These are phyloP conservation scores for Centruroides vittatus DNA, from an alignment of 1,140 invertebrate species.

Conservation along the genomic window DNA sequence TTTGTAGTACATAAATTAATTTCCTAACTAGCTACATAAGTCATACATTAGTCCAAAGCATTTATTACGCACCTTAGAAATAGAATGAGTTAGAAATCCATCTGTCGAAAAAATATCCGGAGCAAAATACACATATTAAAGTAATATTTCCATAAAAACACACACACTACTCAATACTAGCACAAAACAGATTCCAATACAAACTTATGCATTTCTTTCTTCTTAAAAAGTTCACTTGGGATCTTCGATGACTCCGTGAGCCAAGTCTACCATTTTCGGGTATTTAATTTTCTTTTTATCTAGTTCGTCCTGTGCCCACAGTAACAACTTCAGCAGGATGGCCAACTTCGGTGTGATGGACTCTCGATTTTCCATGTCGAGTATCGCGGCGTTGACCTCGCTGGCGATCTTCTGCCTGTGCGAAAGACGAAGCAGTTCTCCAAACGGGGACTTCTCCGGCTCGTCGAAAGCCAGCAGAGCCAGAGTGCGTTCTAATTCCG, in stretches of 20 bases:
- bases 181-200: no score
- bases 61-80: no score
- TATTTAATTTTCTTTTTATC: constrained; percentile 88
- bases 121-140: no score
- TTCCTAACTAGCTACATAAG: no score
- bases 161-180: no score
- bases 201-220: not conserved
- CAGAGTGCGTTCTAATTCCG: constrained; percentile 57
- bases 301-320: constrained; percentile 90
- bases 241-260: constrained; percentile 38
- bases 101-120: no score
- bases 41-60: no score
- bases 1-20: no score
- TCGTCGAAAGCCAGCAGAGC: constrained; percentile 94
- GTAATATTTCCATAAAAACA: no score
- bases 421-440: constrained; percentile 78
- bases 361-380: constrained; percentile 78
- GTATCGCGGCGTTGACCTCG: constrained; percentile 89
- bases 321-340: constrained; percentile 75
- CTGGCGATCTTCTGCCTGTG: constrained; percentile 94
- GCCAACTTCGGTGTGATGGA: constrained; percentile 65
- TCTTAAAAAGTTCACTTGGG: constrained; percentile 38
- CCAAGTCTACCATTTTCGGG: constrained; percentile 80
- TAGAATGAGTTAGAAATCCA: no score
- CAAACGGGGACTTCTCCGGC: constrained; percentile 84